Evolutionary conservation across 2,888 invertebrate genomes (phyloP), one percentile per base, ranked within the genome.

Genomic region (Eupeodes latifasciatus): DNA sequence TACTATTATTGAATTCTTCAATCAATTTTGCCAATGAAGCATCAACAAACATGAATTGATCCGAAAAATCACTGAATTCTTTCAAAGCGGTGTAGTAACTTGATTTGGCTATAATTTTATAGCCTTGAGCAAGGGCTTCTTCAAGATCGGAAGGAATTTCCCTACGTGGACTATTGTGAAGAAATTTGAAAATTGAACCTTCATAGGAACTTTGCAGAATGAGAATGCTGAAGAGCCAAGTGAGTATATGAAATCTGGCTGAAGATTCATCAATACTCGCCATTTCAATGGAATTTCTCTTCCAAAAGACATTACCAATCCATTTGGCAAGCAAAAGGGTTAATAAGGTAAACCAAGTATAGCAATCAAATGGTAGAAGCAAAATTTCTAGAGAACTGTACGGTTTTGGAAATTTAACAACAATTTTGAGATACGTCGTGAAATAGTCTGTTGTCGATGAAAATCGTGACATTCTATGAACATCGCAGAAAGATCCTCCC

Each of bases 201-300:
- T 81, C 75, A 6, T 81, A 81, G 0, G 81, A 75, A 16, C 81
- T 81, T 12, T 44, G 59, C 5, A 81, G 5, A 3, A 81, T 61
- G 0, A 81, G 6, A 61, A 75, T 51, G 5, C 67, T 67, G 4
- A 81, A 61, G 0, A 75, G 27, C 74, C 75, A 81, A 3, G 67
- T 34, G 0, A 67, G 36, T 7, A 34, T 49, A 4, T 59, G 55
- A 5, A 81, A 57, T 12, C 66, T 66, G 9, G 14, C 10, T 0
- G 49, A 51, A 27, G 19, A 16, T 10, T 53, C 12, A 2, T 47
- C 36, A 5, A 27, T 16, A 14, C 5, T 19, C 1, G 49, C 36
- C 16, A 67, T 27, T 16, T 34, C 10, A 4, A 19, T 57, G 0
- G 47, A 7, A 4, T 51, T 40, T 51, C n/a, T 57, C 2, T 47